Evolutionary conservation across 2,113 vertebrate species (phyloP), one percentile per base, ranked within the genome.

Genomic region (Larimichthys crocea): DNA sequence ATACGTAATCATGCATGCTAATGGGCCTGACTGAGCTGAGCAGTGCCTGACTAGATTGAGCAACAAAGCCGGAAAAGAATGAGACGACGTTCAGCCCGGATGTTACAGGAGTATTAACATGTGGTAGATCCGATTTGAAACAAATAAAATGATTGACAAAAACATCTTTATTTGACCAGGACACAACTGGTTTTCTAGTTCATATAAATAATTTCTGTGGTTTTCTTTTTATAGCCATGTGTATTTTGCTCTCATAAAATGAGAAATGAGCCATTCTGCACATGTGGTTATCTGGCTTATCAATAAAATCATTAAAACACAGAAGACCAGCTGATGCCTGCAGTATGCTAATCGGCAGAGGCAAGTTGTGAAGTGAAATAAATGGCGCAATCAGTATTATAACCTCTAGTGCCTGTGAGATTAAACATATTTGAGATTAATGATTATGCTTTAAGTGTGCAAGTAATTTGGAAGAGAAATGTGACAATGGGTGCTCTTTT

Each of bases 1-100:
- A 94, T 92, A 93, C 83, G 88, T 92, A 93, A 93, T 93, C 92
- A 89, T 93, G 90, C 92, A 93, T 92, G 94, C 92, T 93, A 93
- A 95, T 94, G 86, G 80, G 42, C 46, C 80, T 67, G 80, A 79
- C 85, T 80, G 85, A 84, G 88, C 82, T 24, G 57, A 68, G 68
- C 86, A 84, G 80, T 0, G 76, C 67, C 89, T 87, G 85, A 88
- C 79, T 75, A 90, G 80, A 84, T 72, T 85, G 87, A 63, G 76
- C 59, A 82, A 89, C 73, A 73, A 82, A 78, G 80, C 78, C 74
- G 84, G 49, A 49, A 70, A 64, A 52, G 66, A 89, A 85, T 48
- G 48, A 75, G 65, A 48, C 49, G 65, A 60, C 11, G 50, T 73
- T 63, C 66, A n/a, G 61, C 53, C 53, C 31, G 44, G 53, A 65